These are phyloP conservation scores for Papilio xuthus DNA, from an alignment of 1,140 invertebrate genomes.

Conservation along the genomic window DNA sequence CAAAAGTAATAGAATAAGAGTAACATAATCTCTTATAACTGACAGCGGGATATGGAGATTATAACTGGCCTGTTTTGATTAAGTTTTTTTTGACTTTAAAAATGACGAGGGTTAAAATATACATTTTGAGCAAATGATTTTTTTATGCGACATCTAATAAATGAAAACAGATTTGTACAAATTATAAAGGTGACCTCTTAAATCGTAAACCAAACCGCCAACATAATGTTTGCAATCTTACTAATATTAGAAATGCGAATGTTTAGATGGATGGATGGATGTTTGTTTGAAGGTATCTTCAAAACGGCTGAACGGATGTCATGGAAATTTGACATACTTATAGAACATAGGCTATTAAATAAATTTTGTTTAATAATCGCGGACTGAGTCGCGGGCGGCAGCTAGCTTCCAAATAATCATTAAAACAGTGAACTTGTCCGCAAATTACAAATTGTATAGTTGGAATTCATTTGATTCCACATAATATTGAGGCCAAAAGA, in stretches of 20 bases:
- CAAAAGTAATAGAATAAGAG: not conserved
- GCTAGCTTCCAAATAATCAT: not conserved
- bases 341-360: no score
- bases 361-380: no score
- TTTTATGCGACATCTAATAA: not conserved
- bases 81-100: not conserved
- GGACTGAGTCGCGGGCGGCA: no score
- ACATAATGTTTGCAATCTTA: no score
- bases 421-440: not conserved
- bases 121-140: not conserved
- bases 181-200: not conserved
- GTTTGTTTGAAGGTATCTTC: no score
- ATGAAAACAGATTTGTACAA: not conserved
- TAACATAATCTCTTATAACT: conserved; percentile 2
- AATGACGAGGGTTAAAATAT: not conserved
- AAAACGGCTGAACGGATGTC: no score
- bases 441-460: no score
- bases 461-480: no score
- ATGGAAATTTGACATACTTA: no score
- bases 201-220: not conserved
- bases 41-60: not conserved
- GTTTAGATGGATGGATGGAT: no score
- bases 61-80: not conserved
- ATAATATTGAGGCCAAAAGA: not conserved
- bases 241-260: no score